Evolutionary conservation across 1,140 invertebrate genomes (phyloP).

Genomic region (Sarcophaga peregrina): DNA sequence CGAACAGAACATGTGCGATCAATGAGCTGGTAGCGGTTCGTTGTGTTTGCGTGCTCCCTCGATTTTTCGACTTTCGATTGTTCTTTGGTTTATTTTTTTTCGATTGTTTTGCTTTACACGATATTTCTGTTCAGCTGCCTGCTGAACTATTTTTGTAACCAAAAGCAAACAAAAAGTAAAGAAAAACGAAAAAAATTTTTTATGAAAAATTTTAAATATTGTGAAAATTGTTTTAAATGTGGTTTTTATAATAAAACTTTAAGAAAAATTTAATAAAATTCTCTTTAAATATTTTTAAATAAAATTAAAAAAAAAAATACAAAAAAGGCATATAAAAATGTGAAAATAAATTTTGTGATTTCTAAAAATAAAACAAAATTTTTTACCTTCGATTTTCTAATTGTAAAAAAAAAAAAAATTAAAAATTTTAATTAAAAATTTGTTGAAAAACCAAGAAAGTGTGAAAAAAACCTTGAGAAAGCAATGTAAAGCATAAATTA

Average conservation of each 20-base stretch:
- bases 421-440: slow-evolving; percentile 2
- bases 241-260: not conserved
- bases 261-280: not conserved
- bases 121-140: slow-evolving; percentile 1
- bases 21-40: not conserved
- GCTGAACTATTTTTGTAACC: slow-evolving; percentile 4
- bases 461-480: not conserved
- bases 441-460: not conserved
- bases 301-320: not conserved
- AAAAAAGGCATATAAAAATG: not conserved
- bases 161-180: not conserved
- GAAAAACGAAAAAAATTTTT: not conserved
- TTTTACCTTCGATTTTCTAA: not conserved
- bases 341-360: not conserved
- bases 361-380: not conserved
- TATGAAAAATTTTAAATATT: slow-evolving; percentile 2
- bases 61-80: not conserved
- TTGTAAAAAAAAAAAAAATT: not conserved
- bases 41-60: not conserved
- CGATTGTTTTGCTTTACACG: not conserved
- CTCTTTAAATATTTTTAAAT: slow-evolving; percentile 1
- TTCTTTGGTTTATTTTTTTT: not conserved
- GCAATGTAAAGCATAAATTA: too few relatives aligned
- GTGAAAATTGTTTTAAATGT: not conserved
- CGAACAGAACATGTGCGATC: not conserved